phyloP scores from a whole-genome alignment of 2,113 vertebrate species.

The Sigmodon hispidus region DNA sequence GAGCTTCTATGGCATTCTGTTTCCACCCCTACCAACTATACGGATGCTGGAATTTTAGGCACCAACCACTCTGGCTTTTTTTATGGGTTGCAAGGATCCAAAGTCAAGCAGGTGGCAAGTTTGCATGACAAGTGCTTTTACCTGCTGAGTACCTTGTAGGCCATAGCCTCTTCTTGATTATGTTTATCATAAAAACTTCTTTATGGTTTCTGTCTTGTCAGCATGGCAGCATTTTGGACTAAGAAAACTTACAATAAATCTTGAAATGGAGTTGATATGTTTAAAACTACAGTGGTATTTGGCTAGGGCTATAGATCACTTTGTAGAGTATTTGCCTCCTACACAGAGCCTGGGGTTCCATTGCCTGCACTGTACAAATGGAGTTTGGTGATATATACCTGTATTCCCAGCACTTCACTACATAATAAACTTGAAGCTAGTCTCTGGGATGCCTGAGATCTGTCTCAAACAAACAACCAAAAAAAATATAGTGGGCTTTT shows the following conservation, averaged over 20 bases:
- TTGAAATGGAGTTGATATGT: constrained; percentile 21
- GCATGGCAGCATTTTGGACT: not conserved
- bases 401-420: not conserved
- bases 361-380: not conserved
- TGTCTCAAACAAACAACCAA: not conserved
- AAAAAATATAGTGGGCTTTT: not conserved
- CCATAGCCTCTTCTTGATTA: not conserved
- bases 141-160: not conserved
- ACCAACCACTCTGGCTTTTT: not conserved
- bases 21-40: not conserved
- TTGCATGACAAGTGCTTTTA: not conserved
- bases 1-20: not conserved
- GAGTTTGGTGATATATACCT: not conserved
- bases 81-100: not conserved
- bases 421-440: not conserved
- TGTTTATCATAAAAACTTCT: constrained; percentile 24
- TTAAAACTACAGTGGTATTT: not conserved
- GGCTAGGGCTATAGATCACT: not conserved
- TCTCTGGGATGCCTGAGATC: not conserved
- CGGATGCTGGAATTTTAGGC: no score
- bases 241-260: constrained; percentile 44
- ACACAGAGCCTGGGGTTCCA: not conserved
- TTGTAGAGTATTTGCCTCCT: not conserved
- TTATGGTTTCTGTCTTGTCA: not conserved
- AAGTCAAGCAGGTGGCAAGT: not conserved